phyloP scores from a whole-genome alignment of 2,113 vertebrate genomes.

The Oreamnos americanus region DNA sequence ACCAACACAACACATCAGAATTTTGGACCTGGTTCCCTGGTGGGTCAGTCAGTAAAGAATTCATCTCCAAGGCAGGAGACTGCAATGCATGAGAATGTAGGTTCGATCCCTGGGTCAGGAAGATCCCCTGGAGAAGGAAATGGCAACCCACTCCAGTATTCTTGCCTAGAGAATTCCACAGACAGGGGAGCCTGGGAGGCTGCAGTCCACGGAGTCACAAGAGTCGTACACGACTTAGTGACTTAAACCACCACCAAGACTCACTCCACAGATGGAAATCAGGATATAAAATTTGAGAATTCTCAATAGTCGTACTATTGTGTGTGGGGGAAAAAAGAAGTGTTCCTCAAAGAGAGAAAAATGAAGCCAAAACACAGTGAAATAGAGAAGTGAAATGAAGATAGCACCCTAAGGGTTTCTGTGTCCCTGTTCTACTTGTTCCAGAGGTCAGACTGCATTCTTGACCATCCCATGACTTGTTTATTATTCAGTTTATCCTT shows the following conservation, averaged over 20 bases:
- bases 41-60: neutral
- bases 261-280: neutral
- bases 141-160: neutral
- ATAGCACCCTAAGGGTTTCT: neutral
- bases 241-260: neutral
- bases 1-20: neutral
- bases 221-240: neutral
- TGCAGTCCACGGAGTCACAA: neutral
- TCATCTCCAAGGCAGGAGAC: neutral
- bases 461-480: rapidly evolving
- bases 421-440: neutral
- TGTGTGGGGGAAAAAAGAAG: neutral
- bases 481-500: neutral
- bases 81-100: neutral
- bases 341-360: neutral
- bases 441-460: neutral
- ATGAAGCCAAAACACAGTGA: neutral
- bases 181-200: neutral
- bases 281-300: neutral
- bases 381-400: neutral
- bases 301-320: neutral
- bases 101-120: neutral
- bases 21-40: neutral
- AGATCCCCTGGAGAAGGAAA: neutral
- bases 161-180: neutral